Conservation (phyloP, 2,888 invertebrate genomes). For the Fragum fragum region DNA sequence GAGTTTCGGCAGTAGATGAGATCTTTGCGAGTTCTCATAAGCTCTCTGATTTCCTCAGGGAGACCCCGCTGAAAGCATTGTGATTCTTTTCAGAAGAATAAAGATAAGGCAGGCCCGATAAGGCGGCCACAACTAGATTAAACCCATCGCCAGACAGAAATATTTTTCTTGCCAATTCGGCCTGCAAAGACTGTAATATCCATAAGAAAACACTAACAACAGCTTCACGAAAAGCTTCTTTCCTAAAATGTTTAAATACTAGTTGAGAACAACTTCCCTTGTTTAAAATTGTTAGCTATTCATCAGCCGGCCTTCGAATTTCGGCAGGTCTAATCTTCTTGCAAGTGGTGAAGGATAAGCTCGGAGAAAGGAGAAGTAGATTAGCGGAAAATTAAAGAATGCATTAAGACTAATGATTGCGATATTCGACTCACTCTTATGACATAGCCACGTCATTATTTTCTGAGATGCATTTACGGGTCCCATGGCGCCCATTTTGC, state of each 20-base stretch:
- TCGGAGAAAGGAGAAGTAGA: slow-evolving; percentile 63
- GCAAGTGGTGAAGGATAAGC: too few species aligned
- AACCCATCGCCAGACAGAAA: slow-evolving; percentile 14
- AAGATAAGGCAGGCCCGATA: slow-evolving; percentile 65
- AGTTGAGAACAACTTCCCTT: too few species aligned
- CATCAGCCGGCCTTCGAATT: too few species aligned
- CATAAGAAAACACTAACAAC: too few species aligned
- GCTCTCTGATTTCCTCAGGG: slow-evolving; percentile 69
- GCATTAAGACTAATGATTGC: slow-evolving; percentile 69
- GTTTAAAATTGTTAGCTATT: too few species aligned
- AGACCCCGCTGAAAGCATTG: slow-evolving; percentile 70
- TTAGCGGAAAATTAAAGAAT: slow-evolving; percentile 72
- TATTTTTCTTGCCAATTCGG: too few species aligned
- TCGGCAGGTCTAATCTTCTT: too few species aligned
- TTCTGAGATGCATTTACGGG: slow-evolving; percentile 43
- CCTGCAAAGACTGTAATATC: too few species aligned
- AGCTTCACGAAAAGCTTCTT: too few species aligned
- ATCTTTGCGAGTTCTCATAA: slow-evolving; percentile 61
- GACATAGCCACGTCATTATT: slow-evolving; percentile 63
- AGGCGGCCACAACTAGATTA: slow-evolving; percentile 66
- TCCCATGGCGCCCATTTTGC: slow-evolving; percentile 58
- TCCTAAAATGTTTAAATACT: too few species aligned
- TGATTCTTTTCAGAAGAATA: slow-evolving; percentile 67
- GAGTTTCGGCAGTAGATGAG: slow-evolving; percentile 60
- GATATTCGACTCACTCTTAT: slow-evolving; percentile 60